Base-by-base conservation (phyloP, 2,797 vertebrate genomes). In the Arnoldichthys spilopterus region DNA sequence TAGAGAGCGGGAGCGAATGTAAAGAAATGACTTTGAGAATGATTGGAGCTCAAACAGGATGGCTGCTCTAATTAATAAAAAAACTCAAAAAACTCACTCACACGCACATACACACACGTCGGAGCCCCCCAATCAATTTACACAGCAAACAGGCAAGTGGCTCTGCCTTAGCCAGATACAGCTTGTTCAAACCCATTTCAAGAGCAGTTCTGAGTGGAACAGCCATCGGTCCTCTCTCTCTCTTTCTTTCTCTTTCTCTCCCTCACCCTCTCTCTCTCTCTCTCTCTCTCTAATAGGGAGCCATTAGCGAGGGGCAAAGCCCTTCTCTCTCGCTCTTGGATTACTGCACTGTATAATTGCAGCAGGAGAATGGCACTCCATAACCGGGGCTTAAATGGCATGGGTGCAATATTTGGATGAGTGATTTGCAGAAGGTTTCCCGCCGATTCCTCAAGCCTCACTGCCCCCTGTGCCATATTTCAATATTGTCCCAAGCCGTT, bases 111-210 rank as follows among this genome's bases (percentile, higher is more conserved):
- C 78, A 73, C 76, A 83, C 80, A 85, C 62, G 72, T 75, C 24
- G 40, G 77, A 79, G 76, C 79, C 63, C 63, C 62, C 63, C 73
- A 80, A 84, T 84, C 84, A 76, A 85, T 87, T 87, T 87, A 83
- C 87, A 87, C 76, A 77, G 88, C 78, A 87, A 87, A 88, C 85
- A 88, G 81, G 70, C 81, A 26, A 71, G 51, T 37, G 72, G 73
- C 78, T 81, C 86, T 88, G 88, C 74, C 72, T 71, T 68, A 53
- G 74, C 73, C 73, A 83, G 86, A 89, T 89, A 89, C 83, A 83
- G 85, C 86, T 74, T 86, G 85, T 88, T 87, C 84, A 89, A 88
- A 87, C 84, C 77, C 78, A 81, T 85, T 84, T 86, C 73, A 74
- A 87, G 85, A 80, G 81, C 72, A 59, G 74, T 81, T 72, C 69